Conservation (phyloP, 92 coral and sea anemone genomes). For the Porites lobata region DNA sequence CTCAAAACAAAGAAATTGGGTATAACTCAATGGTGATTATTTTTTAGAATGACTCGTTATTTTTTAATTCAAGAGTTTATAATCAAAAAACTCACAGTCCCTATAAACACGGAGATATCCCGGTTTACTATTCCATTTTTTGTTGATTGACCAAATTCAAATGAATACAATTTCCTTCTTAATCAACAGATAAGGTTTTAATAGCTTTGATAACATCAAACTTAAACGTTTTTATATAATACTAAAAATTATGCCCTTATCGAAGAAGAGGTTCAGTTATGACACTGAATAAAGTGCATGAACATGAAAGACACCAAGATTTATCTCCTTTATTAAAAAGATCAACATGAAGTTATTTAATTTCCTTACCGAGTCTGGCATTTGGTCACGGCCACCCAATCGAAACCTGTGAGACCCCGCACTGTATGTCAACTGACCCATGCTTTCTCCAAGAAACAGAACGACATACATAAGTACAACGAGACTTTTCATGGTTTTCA, state of each 20-base stretch:
- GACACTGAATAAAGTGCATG: too few relatives aligned
- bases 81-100: too few relatives aligned
- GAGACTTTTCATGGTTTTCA: constrained; percentile 12
- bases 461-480: constrained; percentile 17
- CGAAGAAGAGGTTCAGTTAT: too few relatives aligned
- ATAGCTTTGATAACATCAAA: background rate
- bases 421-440: constrained; percentile 23
- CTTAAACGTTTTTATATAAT: background rate
- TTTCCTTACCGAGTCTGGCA: constrained; percentile 28
- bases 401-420: background rate
- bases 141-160: background rate
- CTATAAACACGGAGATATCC: too few relatives aligned
- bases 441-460: constrained; percentile 9
- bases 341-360: background rate
- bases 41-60: too few relatives aligned
- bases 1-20: background rate
- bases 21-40: too few relatives aligned
- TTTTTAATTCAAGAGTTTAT: too few relatives aligned
- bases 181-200: too few relatives aligned
- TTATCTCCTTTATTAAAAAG: background rate
- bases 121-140: background rate
- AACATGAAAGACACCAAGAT: background rate
- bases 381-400: constrained; percentile 13
- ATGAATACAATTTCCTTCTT: too few relatives aligned
- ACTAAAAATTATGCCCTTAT: too few relatives aligned